phyloP scores from a whole-genome alignment of 2,113 vertebrate genomes.

The Etheostoma spectabile region DNA sequence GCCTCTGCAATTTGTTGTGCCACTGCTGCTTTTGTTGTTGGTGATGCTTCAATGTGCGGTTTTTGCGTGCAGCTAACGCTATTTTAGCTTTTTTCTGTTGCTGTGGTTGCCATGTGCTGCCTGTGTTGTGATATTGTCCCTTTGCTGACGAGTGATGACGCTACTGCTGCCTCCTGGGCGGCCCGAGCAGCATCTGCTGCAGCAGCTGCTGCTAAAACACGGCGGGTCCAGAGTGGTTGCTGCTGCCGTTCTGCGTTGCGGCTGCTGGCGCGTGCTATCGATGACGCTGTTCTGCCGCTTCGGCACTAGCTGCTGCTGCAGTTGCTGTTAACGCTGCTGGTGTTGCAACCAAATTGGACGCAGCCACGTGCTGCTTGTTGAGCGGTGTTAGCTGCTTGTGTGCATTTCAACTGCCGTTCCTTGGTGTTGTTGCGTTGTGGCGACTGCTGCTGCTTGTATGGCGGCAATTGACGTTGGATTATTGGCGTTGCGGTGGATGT shows the following conservation, averaged over 20 bases:
- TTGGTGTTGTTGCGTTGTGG: neutral
- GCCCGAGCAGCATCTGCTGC: neutral
- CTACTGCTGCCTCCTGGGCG: neutral
- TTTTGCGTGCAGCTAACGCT: neutral
- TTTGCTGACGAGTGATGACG: neutral
- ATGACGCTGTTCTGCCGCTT: neutral
- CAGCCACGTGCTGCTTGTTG: neutral
- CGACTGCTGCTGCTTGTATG: neutral
- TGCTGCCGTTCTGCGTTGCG: neutral
- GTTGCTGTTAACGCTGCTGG: neutral
- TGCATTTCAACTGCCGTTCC: neutral
- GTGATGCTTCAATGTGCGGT: too few species aligned
- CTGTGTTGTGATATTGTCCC: accelerated
- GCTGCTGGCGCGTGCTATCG: neutral
- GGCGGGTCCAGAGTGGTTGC: neutral
- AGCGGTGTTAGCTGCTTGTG: neutral
- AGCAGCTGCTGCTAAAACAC: neutral
- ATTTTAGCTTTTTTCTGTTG: neutral
- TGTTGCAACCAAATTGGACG: neutral
- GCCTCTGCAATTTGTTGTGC: slow-evolving; percentile 7
- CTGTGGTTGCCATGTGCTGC: neutral
- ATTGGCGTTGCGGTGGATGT: neutral
- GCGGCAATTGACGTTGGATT: neutral
- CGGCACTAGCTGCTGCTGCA: neutral
- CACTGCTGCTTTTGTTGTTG: too few species aligned